A percentile compares a stretch with the other conserved stretches of the same genome.
These are phyloP conservation scores for Thunnus albacares DNA, from an alignment of 2,797 vertebrate genomes.

Conservation along the genomic window DNA sequence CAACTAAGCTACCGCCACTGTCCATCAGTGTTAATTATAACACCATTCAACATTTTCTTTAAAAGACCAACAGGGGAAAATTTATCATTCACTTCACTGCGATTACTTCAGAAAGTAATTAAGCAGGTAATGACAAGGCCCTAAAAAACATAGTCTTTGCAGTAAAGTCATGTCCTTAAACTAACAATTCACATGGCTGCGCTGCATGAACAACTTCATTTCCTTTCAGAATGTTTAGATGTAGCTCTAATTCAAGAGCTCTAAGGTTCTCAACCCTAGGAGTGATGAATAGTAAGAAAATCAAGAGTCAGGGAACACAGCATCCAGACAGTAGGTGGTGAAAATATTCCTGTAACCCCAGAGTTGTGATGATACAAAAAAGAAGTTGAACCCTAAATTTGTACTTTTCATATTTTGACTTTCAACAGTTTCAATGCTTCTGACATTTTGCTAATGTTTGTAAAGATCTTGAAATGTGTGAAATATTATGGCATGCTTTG, in stretches of 20 bases:
- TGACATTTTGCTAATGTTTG: background rate
- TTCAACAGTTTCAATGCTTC: background rate
- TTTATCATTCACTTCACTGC: conserved; percentile 7
- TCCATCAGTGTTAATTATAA: conserved; percentile 26
- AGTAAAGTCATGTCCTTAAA: conserved; percentile 4
- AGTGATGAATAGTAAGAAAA: background rate
- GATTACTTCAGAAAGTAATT: conserved; percentile 23
- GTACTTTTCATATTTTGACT: background rate
- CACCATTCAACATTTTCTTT: conserved; percentile 9
- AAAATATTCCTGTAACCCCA: no score
- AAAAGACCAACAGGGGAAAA: conserved; percentile 7
- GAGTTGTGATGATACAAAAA: no score
- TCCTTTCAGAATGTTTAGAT: background rate
- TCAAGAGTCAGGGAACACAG: no score
- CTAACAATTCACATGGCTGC: background rate
- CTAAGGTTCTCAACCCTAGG: no score
- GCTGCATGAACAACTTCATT: background rate
- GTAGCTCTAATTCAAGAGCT: no score
- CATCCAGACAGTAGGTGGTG: no score
- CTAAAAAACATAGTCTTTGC: background rate
- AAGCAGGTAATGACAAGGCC: background rate
- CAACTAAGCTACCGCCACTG: background rate
- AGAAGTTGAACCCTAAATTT: no score
- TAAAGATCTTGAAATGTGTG: background rate
- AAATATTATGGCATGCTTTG: background rate